These are phyloP conservation scores for Drosophila trapezifrons DNA, from an alignment of 1,140 invertebrate species.

Conservation along the genomic window DNA sequence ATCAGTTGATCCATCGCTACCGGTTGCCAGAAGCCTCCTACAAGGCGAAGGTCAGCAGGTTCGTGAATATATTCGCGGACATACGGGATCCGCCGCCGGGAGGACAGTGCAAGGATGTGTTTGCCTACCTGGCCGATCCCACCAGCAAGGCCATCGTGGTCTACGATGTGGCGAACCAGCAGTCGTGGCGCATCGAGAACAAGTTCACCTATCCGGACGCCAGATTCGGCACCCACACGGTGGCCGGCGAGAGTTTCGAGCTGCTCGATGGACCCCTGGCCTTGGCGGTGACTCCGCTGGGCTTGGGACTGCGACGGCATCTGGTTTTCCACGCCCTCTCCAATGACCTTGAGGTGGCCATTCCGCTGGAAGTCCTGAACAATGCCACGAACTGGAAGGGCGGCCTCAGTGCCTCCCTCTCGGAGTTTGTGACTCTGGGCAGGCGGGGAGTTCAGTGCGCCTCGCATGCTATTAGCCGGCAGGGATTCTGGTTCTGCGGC, in stretches of 20 bases:
- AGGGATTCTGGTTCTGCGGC: constrained; percentile 55
- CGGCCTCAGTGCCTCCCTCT: constrained; percentile 47
- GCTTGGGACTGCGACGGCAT: constrained; percentile 38
- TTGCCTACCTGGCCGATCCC: constrained; percentile 90
- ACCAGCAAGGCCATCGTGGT: constrained; percentile 88
- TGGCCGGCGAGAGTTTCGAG: constrained; percentile 87
- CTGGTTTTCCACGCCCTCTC: constrained; percentile 58
- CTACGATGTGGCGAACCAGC: constrained; percentile 86
- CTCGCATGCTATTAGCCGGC: constrained; percentile 42
- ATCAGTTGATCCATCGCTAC: constrained; percentile 85
- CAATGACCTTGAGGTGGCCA: constrained; percentile 69
- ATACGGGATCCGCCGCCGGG: constrained; percentile 52
- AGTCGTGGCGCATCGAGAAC: constrained; percentile 88
- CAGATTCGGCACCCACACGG: constrained; percentile 87
- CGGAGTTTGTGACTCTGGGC: constrained; percentile 54
- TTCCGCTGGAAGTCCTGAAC: constrained; percentile 59
- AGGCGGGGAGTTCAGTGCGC: constrained; percentile 63
- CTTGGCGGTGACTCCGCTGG: constrained; percentile 48
- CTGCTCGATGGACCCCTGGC: constrained; percentile 58
- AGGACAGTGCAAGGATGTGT: constrained; percentile 86
- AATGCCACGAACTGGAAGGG: constrained; percentile 51
- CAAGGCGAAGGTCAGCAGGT: constrained; percentile 84
- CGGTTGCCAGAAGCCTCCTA: constrained; percentile 85
- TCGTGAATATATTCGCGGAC: constrained; percentile 83
- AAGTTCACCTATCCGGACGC: constrained; percentile 90